Evolutionary conservation across 2,113 vertebrate species (phyloP).

Genomic region (Peromyscus leucopus): DNA sequence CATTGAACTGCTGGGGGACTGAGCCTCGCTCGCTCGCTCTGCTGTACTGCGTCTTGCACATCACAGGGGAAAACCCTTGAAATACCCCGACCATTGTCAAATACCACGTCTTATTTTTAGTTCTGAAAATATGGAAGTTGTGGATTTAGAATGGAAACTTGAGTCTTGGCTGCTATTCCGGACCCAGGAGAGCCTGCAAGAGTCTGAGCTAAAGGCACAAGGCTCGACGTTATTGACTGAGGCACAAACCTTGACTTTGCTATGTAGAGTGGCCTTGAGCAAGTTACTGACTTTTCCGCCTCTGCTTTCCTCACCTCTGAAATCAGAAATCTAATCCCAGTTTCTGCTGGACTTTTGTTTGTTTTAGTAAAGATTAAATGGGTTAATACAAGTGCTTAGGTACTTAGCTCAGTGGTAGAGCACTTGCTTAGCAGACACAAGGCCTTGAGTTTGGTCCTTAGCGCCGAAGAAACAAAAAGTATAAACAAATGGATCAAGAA

Average conservation of each 20-base stretch:
- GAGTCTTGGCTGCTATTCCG: background rate
- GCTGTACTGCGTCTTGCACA: background rate
- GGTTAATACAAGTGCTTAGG: background rate
- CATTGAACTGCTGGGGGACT: background rate
- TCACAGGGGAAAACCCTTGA: background rate
- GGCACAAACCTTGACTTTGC: background rate
- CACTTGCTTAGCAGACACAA: background rate
- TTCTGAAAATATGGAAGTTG: conserved; percentile 30
- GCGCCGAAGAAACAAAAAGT: background rate
- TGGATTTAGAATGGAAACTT: background rate
- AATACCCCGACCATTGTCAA: background rate
- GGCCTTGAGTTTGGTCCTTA: background rate
- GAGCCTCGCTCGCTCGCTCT: background rate
- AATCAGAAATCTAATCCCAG: background rate
- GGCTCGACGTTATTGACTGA: background rate
- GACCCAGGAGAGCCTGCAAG: background rate
- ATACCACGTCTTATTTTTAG: background rate
- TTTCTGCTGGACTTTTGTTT: background rate
- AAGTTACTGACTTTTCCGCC: background rate
- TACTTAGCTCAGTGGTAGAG: background rate
- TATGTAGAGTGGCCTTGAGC: too few relatives aligned
- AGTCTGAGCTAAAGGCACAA: background rate
- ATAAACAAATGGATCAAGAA: background rate
- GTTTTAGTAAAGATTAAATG: background rate
- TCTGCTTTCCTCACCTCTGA: background rate